A percentile compares a stretch with the other conserved stretches of the same genome.
Conservation (phyloP, 2,113 vertebrate genomes). For the Mobula birostris region DNA sequence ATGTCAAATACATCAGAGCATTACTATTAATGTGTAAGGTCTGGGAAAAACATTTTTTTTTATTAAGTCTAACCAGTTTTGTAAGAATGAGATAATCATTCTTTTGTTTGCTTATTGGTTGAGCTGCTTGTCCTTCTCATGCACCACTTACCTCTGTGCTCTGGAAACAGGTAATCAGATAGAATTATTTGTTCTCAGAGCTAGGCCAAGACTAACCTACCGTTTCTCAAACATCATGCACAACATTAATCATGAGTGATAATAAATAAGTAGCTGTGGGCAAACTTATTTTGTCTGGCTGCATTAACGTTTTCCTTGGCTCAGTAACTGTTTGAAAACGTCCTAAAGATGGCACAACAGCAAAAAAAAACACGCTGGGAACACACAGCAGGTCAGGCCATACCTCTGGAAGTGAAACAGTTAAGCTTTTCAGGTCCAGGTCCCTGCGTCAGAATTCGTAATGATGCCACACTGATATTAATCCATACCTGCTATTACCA, state of each 20-base stretch:
- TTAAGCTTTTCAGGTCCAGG: no score
- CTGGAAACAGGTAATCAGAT: neutral
- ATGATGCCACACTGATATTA: neutral
- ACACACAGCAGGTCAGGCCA: no score
- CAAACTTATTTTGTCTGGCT: neutral
- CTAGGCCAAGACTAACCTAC: neutral
- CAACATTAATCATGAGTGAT: neutral
- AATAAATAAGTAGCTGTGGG: neutral
- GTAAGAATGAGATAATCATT: neutral
- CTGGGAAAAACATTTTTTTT: neutral
- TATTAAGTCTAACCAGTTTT: neutral
- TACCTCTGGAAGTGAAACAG: no score
- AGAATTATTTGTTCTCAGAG: neutral
- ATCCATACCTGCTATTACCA: neutral
- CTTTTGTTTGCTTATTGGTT: neutral
- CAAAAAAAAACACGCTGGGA: no score
- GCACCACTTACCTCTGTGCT: neutral
- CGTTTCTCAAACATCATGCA: neutral
- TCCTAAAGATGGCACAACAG: no score
- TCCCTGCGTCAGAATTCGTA: neutral
- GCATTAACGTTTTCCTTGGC: neutral
- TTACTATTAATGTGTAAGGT: neutral
- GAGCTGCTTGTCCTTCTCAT: neutral
- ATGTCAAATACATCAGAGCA: neutral
- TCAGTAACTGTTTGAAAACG: neutral